Percentiles rank a stretch among this genome's conserved stretches.
Evolutionary conservation across 2,888 invertebrate genomes (phyloP).

Genomic region (Amblyjoppa proteus): DNA sequence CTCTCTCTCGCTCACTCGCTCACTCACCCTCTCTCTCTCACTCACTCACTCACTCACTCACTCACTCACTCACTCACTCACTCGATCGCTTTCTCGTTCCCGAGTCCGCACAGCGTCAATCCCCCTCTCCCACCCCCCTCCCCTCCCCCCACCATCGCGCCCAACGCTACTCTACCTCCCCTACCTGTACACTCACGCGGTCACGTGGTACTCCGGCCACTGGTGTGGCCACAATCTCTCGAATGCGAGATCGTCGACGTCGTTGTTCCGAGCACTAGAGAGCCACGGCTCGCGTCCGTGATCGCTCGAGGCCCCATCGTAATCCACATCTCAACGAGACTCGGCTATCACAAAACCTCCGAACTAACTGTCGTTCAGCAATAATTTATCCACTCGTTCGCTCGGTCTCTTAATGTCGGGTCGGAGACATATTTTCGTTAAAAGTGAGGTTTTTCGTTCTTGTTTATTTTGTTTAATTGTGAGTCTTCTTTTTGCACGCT

Average conservation of each 20-base stretch:
- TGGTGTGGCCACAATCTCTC: slow-evolving; percentile 17
- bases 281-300: slow-evolving; percentile 48
- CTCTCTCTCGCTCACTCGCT: background rate
- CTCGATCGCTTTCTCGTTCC: slow-evolving; percentile 59
- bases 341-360: slow-evolving; percentile 14
- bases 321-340: slow-evolving; percentile 23
- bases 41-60: slow-evolving; percentile 33
- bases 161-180: slow-evolving; percentile 16
- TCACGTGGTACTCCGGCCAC: slow-evolving; percentile 53
- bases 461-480: background rate
- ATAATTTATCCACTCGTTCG: background rate
- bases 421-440: no score
- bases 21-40: slow-evolving; percentile 8
- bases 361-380: background rate
- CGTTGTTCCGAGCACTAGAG: slow-evolving; percentile 29
- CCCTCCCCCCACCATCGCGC: slow-evolving; percentile 15
- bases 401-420: background rate
- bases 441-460: background rate
- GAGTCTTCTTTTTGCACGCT: background rate
- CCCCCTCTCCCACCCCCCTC: slow-evolving; percentile 1
- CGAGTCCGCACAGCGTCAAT: slow-evolving; percentile 31
- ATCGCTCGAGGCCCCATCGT: slow-evolving; percentile 49
- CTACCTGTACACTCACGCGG: slow-evolving; percentile 23
- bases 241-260: slow-evolving; percentile 25
- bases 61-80: slow-evolving; percentile 43